Evolutionary conservation across 2,113 vertebrate genomes (phyloP).

Genomic region (Saguinus imperator): DNA sequence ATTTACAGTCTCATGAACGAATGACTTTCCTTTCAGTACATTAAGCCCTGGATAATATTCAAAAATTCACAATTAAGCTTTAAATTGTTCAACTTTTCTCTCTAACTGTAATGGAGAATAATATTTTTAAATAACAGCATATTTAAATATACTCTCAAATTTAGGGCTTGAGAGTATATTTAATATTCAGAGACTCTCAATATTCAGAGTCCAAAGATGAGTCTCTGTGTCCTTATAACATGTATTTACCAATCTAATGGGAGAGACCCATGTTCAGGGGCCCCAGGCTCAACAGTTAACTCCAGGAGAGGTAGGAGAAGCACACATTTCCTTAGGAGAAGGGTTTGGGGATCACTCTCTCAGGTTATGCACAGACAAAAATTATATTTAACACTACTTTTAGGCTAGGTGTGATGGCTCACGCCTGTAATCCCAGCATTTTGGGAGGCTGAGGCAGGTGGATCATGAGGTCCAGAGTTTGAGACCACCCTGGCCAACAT

Average conservation of each 20-base stretch:
- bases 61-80: neutral
- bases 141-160: neutral
- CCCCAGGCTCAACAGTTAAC: neutral
- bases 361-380: neutral
- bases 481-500: too few species aligned
- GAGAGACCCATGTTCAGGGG: accelerated
- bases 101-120: neutral
- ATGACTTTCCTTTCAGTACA: neutral
- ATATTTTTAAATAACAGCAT: neutral
- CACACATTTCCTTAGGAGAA: accelerated
- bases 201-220: neutral
- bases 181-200: neutral
- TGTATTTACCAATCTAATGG: neutral
- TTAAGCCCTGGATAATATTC: neutral
- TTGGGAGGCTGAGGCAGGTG: too few species aligned
- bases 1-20: neutral
- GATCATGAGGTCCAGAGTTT: too few species aligned
- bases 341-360: neutral
- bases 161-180: too few species aligned
- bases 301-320: neutral
- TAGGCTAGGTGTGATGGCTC: too few species aligned
- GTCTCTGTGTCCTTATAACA: neutral
- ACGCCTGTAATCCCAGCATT: too few species aligned
- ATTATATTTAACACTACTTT: neutral
- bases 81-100: neutral